Conservation (phyloP, 2,888 invertebrate species). For the Mythimna vitellina region DNA sequence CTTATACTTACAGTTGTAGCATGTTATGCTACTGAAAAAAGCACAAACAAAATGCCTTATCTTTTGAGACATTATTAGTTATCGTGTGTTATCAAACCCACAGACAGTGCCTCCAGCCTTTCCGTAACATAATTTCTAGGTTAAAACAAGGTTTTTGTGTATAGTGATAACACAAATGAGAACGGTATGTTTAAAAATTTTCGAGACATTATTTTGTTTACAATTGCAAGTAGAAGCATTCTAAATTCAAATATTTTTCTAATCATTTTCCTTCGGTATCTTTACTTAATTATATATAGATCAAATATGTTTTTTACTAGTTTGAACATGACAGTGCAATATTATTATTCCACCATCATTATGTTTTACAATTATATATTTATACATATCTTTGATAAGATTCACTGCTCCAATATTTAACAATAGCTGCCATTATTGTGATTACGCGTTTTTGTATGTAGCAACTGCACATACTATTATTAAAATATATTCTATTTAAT, state of each 20-base stretch:
- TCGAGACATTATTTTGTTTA: not conserved
- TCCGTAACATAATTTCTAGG: not conserved
- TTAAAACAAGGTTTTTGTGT: not conserved
- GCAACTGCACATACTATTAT: conserved; percentile 1
- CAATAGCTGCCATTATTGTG: not conserved
- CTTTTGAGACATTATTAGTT: not conserved
- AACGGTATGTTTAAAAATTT: not conserved
- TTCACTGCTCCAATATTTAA: conserved; percentile 3
- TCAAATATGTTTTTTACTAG: conserved; percentile 5
- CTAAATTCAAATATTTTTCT: not conserved
- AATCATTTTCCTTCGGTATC: not conserved
- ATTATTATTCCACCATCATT: not conserved
- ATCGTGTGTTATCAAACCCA: not conserved
- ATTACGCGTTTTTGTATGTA: not conserved
- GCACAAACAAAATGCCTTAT: not conserved
- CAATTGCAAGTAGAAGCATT: not conserved
- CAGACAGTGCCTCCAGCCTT: not conserved
- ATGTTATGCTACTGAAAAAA: not conserved
- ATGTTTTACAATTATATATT: conserved; percentile 5
- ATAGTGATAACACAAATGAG: not conserved
- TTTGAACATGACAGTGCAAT: conserved; percentile 13
- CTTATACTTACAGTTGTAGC: not conserved
- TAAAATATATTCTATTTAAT: conserved; percentile 4
- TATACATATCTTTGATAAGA: conserved; percentile 24
- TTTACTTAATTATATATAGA: not conserved